Percentiles rank a stretch among this genome's conserved stretches.
These are phyloP conservation scores for Riparia riparia DNA, from an alignment of 2,113 vertebrate genomes.

Conservation along the genomic window DNA sequence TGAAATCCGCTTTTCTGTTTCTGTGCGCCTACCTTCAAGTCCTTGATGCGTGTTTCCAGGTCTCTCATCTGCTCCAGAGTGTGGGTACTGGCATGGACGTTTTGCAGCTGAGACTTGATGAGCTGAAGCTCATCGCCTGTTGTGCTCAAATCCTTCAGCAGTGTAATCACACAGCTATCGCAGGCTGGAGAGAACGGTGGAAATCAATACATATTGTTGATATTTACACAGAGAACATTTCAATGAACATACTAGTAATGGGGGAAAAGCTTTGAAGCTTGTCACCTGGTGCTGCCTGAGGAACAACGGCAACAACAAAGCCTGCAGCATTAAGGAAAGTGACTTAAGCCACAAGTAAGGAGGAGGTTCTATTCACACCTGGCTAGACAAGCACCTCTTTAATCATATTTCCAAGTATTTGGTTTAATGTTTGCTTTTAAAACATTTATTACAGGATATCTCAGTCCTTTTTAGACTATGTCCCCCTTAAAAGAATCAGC, in stretches of 20 bases:
- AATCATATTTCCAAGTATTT: neutral
- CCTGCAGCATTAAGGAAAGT: neutral
- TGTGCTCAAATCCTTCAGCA: conserved; percentile 84
- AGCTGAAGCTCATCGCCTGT: conserved; percentile 78
- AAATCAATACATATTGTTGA: neutral
- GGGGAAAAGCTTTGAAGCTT: neutral
- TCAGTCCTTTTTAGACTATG: neutral
- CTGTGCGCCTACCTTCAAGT: conserved; percentile 82
- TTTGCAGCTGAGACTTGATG: conserved; percentile 84
- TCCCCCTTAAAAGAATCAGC: neutral
- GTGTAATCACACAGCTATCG: conserved; percentile 88
- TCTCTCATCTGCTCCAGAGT: conserved; percentile 79
- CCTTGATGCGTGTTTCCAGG: conserved; percentile 81
- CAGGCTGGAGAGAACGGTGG: conserved; percentile 81
- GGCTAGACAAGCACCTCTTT: neutral
- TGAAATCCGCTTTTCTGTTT: neutral
- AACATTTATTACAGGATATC: neutral
- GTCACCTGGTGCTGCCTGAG: neutral
- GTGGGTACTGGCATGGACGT: conserved; percentile 63
- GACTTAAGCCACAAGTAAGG: neutral
- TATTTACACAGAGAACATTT: neutral
- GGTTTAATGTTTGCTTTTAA: neutral
- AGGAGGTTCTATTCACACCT: neutral
- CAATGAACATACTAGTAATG: neutral
- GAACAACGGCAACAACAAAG: neutral